Evolutionary conservation across 2,888 invertebrate genomes (phyloP).

Genomic region (Ommatoiulus sabulosus): DNA sequence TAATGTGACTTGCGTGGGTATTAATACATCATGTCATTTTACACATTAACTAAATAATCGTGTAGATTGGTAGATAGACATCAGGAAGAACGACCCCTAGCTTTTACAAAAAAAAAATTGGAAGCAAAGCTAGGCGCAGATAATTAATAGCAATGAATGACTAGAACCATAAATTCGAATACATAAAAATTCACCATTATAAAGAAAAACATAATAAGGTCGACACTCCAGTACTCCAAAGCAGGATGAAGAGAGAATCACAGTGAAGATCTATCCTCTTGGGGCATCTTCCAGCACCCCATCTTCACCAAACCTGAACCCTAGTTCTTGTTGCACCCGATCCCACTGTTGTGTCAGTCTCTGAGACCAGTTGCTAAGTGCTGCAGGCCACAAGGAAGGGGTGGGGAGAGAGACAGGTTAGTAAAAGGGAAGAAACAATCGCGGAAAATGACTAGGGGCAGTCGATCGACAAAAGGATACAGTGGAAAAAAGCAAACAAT

Average conservation of each 20-base stretch:
- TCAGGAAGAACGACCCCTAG: background rate
- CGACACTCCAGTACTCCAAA: background rate
- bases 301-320: conserved; percentile 59
- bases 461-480: conserved; percentile 35
- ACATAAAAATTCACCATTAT: conserved; percentile 22
- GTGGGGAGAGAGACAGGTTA: conserved; percentile 58
- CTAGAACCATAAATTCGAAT: conserved; percentile 15
- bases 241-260: conserved; percentile 42
- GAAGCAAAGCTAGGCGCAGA: conserved; percentile 12
- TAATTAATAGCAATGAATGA: conserved; percentile 24
- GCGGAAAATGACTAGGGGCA: conserved; percentile 15
- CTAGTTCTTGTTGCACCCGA: conserved; percentile 53
- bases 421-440: conserved; percentile 45
- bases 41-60: too few species aligned
- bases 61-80: background rate
- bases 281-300: conserved; percentile 57
- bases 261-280: conserved; percentile 50
- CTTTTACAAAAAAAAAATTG: background rate
- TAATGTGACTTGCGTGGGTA: too few species aligned
- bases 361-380: conserved; percentile 56
- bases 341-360: conserved; percentile 57
- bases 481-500: conserved; percentile 5
- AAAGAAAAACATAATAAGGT: background rate
- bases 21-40: too few species aligned
- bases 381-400: conserved; percentile 51